These are phyloP conservation scores for Drosophila setosimentum DNA, from an alignment of 2,888 invertebrate species.

Conservation along the genomic window DNA sequence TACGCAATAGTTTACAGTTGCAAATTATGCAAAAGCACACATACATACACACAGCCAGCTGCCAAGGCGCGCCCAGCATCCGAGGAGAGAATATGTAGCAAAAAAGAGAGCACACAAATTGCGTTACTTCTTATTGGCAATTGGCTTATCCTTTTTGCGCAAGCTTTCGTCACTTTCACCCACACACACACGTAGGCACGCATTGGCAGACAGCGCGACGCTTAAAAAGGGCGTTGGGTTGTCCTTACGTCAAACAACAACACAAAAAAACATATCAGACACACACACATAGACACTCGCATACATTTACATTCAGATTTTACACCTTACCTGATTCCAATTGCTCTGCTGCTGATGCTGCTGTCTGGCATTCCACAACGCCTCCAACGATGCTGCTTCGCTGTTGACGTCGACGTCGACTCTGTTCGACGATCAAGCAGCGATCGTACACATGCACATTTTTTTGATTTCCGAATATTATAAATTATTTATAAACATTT, in stretches of 20 bases:
- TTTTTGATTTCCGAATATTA: constrained; percentile 63
- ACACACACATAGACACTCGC: constrained; percentile 2
- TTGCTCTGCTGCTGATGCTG: constrained; percentile 50
- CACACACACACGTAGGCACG: constrained; percentile 33
- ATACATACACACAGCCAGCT: constrained; percentile 19
- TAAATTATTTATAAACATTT: constrained; percentile 77
- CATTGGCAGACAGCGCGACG: constrained; percentile 72
- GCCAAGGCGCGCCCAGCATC: constrained; percentile 43
- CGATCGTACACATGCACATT: constrained; percentile 69
- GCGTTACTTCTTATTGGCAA: constrained; percentile 46
- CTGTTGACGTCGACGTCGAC: constrained; percentile 50
- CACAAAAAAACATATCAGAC: constrained; percentile 25
- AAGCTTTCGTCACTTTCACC: constrained; percentile 71
- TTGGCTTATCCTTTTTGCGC: constrained; percentile 61
- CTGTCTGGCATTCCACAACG: constrained; percentile 62
- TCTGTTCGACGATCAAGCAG: constrained; percentile 58
- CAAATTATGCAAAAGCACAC: constrained; percentile 29
- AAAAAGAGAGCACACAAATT: constrained; percentile 24
- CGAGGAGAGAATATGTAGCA: constrained; percentile 16
- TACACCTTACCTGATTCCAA: constrained; percentile 59
- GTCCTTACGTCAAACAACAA: constrained; percentile 53
- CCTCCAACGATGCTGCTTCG: constrained; percentile 50
- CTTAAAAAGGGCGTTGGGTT: constrained; percentile 71
- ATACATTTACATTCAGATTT: constrained; percentile 38
- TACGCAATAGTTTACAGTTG: constrained; percentile 40